Evolutionary conservation across 1,140 invertebrate genomes (phyloP).

Genomic region (Vanessa tameamea): DNA sequence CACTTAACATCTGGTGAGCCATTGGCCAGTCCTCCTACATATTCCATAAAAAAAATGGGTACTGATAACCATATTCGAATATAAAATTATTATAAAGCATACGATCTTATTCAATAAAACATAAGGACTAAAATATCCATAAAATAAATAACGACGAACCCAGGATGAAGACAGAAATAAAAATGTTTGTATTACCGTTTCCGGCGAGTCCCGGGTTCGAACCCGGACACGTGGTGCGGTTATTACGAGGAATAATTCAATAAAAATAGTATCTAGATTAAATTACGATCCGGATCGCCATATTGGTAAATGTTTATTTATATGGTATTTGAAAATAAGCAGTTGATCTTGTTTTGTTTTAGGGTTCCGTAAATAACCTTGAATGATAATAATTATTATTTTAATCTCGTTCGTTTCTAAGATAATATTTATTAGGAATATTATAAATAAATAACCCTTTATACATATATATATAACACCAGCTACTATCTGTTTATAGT

Average conservation of each 20-base stretch:
- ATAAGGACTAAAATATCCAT: slow-evolving; percentile 17
- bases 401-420: no score
- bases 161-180: slow-evolving; percentile 75
- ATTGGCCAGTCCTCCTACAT: no score
- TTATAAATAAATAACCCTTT: no score
- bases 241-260: slow-evolving; percentile 72
- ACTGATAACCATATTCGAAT: not conserved
- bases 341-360: not conserved
- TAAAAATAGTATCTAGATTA: slow-evolving; percentile 72
- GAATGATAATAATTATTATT: no score
- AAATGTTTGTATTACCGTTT: slow-evolving; percentile 77
- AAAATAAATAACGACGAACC: slow-evolving; percentile 22
- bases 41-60: no score
- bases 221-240: slow-evolving; percentile 64
- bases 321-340: not conserved
- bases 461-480: no score
- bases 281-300: slow-evolving; percentile 43
- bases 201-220: slow-evolving; percentile 71
- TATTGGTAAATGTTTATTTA: not conserved
- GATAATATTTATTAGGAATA: no score
- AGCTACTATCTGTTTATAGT: no score
- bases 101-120: slow-evolving; percentile 1
- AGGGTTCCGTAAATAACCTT: not conserved
- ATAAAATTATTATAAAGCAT: not conserved
- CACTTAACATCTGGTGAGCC: no score